phyloP scores from a whole-genome alignment of 2,888 invertebrate genomes.

The Amphiduros pacificus region DNA sequence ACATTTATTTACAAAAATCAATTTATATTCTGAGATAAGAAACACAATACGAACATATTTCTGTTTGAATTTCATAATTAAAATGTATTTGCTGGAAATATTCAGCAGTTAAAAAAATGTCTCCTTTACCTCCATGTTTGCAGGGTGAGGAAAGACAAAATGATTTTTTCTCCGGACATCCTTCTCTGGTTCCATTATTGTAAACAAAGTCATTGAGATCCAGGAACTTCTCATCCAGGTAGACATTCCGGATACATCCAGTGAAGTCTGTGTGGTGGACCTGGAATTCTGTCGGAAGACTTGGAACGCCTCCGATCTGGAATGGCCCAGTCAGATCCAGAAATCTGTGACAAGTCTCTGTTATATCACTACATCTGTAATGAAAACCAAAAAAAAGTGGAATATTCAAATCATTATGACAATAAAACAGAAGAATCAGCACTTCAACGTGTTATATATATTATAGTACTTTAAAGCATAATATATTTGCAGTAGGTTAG shows the following conservation, averaged over 20 bases:
- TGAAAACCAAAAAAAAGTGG: too few relatives aligned
- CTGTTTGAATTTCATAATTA: too few relatives aligned
- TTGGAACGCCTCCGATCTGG: conserved; percentile 87
- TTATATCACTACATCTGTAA: conserved; percentile 61
- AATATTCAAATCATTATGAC: too few relatives aligned
- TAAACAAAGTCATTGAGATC: conserved; percentile 71
- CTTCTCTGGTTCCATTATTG: conserved; percentile 63
- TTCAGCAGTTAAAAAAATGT: too few relatives aligned
- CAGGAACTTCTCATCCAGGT: conserved; percentile 81
- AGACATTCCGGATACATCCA: conserved; percentile 88
- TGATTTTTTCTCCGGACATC: conserved; percentile 82
- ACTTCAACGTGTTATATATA: too few relatives aligned
- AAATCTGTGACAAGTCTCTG: conserved; percentile 69
- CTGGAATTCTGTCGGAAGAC: conserved; percentile 44
- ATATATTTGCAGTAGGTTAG: too few relatives aligned
- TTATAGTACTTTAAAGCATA: too few relatives aligned
- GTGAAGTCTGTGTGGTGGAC: conserved; percentile 69
- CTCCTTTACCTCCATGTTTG: conserved; percentile 75
- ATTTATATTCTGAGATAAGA: too few relatives aligned
- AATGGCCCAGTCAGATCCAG: conserved; percentile 87
- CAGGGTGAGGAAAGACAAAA: conserved; percentile 85
- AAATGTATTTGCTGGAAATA: too few relatives aligned
- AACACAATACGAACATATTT: too few relatives aligned
- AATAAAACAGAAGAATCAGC: too few relatives aligned
- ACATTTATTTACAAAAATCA: background rate